Base-by-base conservation (phyloP, 1,140 invertebrate species). In the Sarcophaga bullata region DNA sequence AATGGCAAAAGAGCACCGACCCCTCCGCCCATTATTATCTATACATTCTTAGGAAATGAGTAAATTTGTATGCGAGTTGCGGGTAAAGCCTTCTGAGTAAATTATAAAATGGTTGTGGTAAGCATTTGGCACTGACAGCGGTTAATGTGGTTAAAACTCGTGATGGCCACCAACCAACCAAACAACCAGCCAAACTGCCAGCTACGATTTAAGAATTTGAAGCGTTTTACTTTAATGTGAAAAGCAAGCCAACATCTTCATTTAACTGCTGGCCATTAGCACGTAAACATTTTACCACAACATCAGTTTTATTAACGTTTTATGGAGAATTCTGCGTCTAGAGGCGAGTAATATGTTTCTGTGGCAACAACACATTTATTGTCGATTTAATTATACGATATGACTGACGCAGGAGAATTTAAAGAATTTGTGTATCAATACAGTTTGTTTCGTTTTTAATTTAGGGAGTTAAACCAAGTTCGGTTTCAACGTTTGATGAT, bases 241-340 rank as follows among this genome's bases (percentile, higher is more conserved):
- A 6, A n/a, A 13, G 6, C 54, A 58, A 58, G 8, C 19, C 15
- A 68, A 68, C 62, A 68, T 68, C 54, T 68, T 68, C 17, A 7
- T 68, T 68, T 68, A 68, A 68, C 62, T 68, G 62, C 17, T 19
- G 19, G 0, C 62, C 62, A 68, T 68, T 68, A 68, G 62, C 62
- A 68, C 62, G 62, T 68, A 68, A 68, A 68, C 7, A 68, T 68
- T n/a, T 25, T 68, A n/a, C n/a, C 15, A 10, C 13, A 52, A 52
- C 50, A 52, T 52, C 50, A 52, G 9, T 10, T 52, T 52, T 9
- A 52, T 52, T 52, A 52, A 3, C 50, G 13, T 52, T 52, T 52
- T 37, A 37, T 37, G 25, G 25, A 37, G 25, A 4, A 37, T 37
- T 4, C 25, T 37, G 4, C 25, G 25, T 37, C 25, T 37, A 37